Evolutionary conservation across 1,140 invertebrate species (phyloP).

Genomic region (Lamellibrachia luymesi): DNA sequence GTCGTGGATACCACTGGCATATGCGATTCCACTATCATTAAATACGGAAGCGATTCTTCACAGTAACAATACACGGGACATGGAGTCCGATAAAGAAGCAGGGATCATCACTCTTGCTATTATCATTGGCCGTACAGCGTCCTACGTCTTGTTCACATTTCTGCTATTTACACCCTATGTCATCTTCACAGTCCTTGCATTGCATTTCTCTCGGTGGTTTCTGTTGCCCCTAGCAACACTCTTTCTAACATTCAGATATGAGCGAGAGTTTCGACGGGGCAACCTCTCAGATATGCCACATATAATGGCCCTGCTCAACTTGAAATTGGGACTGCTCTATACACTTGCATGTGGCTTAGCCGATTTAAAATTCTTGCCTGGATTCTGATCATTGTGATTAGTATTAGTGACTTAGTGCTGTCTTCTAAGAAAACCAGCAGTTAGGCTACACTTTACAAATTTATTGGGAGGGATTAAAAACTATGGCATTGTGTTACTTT

Average conservation of each 20-base stretch:
- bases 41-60: slow-evolving; percentile 94
- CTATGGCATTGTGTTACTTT: background rate
- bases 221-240: slow-evolving; percentile 83
- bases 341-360: slow-evolving; percentile 64
- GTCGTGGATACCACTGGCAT: slow-evolving; percentile 69
- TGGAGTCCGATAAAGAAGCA: slow-evolving; percentile 78
- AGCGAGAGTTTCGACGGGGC: slow-evolving; percentile 80
- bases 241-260: slow-evolving; percentile 82
- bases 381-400: background rate
- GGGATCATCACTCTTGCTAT: slow-evolving; percentile 92
- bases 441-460: background rate
- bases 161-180: slow-evolving; percentile 90
- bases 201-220: slow-evolving; percentile 80
- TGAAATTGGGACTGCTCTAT: slow-evolving; percentile 86
- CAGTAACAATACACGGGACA: slow-evolving; percentile 89
- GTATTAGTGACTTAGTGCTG: background rate
- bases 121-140: slow-evolving; percentile 84
- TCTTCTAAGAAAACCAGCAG: background rate
- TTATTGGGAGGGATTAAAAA: background rate
- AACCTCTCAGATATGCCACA: slow-evolving; percentile 79
- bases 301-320: slow-evolving; percentile 85
- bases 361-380: background rate
- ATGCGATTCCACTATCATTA: slow-evolving; percentile 87
- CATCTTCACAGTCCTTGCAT: slow-evolving; percentile 77
- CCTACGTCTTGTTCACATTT: slow-evolving; percentile 86